Evolutionary conservation across 1,140 invertebrate genomes (phyloP), one percentile per base, ranked within the genome.

Genomic region (Penaeus indicus): DNA sequence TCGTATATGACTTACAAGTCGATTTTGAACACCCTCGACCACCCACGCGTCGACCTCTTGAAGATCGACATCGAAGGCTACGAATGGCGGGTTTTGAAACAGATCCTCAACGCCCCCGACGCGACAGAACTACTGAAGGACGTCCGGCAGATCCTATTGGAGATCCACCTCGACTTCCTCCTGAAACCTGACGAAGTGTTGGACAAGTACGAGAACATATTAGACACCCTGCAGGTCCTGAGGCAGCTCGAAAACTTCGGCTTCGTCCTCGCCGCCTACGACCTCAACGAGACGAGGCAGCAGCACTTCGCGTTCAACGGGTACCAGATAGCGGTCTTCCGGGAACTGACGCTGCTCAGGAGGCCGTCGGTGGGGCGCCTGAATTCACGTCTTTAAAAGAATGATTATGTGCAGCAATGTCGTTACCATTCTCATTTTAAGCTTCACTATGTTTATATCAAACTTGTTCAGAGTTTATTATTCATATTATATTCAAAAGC

Each of bases 11-110:
- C 86, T 42, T 84, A 84, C 61, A 62, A 47, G 27, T 61, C 86
- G 10, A 22, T 88, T 8, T 54, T 88, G 1, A 27, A 78, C n/a
- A 82, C 61, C 13, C 67, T 88, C 5, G 86, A 83, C 64, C 54
- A 63, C 25, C 86, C 86, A 1, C 67, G 61, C 21, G 69, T 84
- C 25, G 86, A 84, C 22, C 47, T 88, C n/a, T 63, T 88, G 7
- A 88, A 88, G 61, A 60, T 88, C 5, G 86, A 88, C 86, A 88
- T 88, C n/a, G 86, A 88, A 62, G 86, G 86, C 0, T 27, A n/a
- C 1, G 86, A 88, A 64, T 88, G 86, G 86, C 32, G 72, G 16
- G 69, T 88, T 21, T 27, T 88, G 1, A 21, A 83, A 3, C 80
- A 88, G 60, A 32, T 88, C 42, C n/a, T 88, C 8, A 62, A 19